Conservation (phyloP, 2,888 invertebrate genomes). For the Auanema sp. region DNA sequence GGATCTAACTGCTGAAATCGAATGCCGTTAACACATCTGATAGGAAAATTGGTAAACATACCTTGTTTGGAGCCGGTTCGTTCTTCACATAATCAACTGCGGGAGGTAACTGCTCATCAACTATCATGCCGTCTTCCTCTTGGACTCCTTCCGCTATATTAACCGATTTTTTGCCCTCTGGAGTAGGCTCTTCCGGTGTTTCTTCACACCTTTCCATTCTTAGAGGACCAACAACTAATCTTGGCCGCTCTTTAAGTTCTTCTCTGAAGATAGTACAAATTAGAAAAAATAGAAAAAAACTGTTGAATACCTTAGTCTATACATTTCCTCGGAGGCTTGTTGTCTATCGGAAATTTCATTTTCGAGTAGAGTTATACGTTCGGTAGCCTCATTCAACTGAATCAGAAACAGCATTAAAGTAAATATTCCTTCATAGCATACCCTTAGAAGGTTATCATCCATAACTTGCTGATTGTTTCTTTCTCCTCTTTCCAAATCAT, state of each 20-base stretch:
- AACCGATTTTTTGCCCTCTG: constrained; percentile 11
- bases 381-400: constrained; percentile 33
- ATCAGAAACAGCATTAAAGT: background rate
- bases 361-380: constrained; percentile 35
- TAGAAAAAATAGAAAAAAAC: background rate
- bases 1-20: background rate
- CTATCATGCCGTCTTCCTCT: background rate
- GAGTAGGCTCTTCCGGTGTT: constrained; percentile 32
- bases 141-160: background rate
- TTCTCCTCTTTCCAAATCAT: constrained; percentile 34
- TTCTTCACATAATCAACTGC: background rate
- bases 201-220: constrained; percentile 28
- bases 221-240: constrained; percentile 36
- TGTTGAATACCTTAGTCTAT: constrained; percentile 22
- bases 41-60: background rate
- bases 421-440: constrained; percentile 4
- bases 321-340: constrained; percentile 37
- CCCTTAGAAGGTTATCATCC: constrained; percentile 24
- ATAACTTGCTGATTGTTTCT: constrained; percentile 36
- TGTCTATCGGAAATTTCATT: constrained; percentile 37
- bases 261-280: constrained; percentile 11
- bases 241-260: constrained; percentile 30
- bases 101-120: background rate
- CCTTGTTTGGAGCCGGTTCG: background rate
- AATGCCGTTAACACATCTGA: constrained; percentile 1